Evolutionary conservation across 1,140 invertebrate species (phyloP), one percentile per base, ranked within the genome.

Genomic region (Caenorhabditis remanei): DNA sequence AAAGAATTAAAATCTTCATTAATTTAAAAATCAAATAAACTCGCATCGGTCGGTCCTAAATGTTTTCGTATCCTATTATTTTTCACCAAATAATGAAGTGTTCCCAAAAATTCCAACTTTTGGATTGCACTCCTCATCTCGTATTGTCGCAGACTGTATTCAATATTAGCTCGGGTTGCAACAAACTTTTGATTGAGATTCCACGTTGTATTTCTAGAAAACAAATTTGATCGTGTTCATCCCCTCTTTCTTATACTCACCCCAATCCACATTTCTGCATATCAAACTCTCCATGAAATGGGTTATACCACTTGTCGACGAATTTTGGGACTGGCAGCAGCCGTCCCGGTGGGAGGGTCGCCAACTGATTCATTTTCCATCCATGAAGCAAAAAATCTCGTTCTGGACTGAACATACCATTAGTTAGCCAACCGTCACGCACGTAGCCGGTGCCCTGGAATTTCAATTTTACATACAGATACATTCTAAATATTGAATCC

Each of bases 331-430:
- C 50, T 56, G 43, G 4, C n/a, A 56, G 21, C 7, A 56, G n/a
- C 21, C n/a, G 13, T 63, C 61, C 24, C 0, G 8, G 14, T 21
- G 46, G 32, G 2, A 11, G n/a, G 5, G 19, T 21, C 5, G 11
- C 13, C 13, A 83, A 24, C 5, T 83, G 48, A 24, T 32, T 9
- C 82, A 56, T 55, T 41, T 85, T 85, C 84, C 84, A 85, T 43
- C 41, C 40, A 46, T 85, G 84, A 65, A 85, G 58, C 84, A 85
- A 67, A 67, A 85, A 85, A 46, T 85, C 84, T 13, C 43, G 48
- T 13, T 71, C 65, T 6, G 58, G 58, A 67, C 50, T 85, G 24
- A 24, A 85, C 5, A 85, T n/a, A 9, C 48, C 40, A 21, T 40
- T 41, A 9, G 61, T 67, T 7, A 85, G 13, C 84, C 84, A 85